Evolutionary conservation across 92 coral and sea anemone genomes (phyloP), one percentile per base, ranked within the genome.

Genomic region (Montipora capitata): DNA sequence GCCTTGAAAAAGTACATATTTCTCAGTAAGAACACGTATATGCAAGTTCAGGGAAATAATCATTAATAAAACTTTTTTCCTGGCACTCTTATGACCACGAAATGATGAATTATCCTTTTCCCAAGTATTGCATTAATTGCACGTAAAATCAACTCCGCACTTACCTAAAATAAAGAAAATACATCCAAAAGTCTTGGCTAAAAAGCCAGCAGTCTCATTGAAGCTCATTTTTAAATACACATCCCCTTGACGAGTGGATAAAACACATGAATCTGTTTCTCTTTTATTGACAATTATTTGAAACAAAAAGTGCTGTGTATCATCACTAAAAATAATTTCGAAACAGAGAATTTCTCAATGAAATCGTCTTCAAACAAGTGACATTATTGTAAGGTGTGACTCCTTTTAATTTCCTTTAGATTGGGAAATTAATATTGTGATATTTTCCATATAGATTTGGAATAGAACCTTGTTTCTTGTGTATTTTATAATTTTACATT

Each of bases 121-220:
- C 12, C 39, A 11, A 69, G 3, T 40, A 3, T 4, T 42, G 40
- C 13, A 20, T 4, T 3, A 10, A 10, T 18, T 3, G 69, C 14
- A 49, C 10, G 4, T 7, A 51, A 49, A 17, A 10, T 27, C 2
- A 27, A 27, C 35, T 51, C 3, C 14, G 11, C 38, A 68, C 85
- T 81, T 45, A 81, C 85, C 85, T 81, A 68, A 35, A 52, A 81
- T 51, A 4, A 81, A 39, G 85, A 15, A 81, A 43, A 38, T 68
- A 40, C 10, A 57, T 6, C 85, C 85, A n/a, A 69, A 68, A n/a
- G 49, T 68, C 14, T 40, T 51, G 3, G 42, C 39, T 40, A 51
- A 38, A 80, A 68, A 14, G 0, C 39, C 63, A 14, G 66, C 66
- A 27, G 2, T 40, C 38, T 27, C 35, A 27, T 40, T 67, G 76